phyloP scores from a whole-genome alignment of 2,888 invertebrate species.

The Sphaerophoria taeniata region DNA sequence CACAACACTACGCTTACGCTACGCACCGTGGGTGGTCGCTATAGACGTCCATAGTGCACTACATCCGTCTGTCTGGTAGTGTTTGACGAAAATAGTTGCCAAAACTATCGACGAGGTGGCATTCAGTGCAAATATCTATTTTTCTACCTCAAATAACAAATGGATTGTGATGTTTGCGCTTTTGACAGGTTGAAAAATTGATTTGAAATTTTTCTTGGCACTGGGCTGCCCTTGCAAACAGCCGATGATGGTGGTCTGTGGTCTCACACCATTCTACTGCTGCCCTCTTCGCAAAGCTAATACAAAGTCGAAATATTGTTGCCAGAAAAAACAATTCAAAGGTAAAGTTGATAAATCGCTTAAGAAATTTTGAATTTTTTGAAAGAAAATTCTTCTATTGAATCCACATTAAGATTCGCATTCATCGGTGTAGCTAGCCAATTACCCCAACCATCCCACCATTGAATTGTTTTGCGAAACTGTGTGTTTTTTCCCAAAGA shows the following conservation, averaged over 20 bases:
- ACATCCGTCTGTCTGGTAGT: constrained; percentile 52
- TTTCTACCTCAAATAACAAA: constrained; percentile 60
- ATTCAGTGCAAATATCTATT: constrained; percentile 39
- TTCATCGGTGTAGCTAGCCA: too few relatives aligned
- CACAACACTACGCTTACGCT: constrained; percentile 29
- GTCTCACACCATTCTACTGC: background rate
- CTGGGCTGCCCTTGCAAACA: constrained; percentile 16
- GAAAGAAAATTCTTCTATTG: too few relatives aligned
- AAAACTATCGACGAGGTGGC: constrained; percentile 60
- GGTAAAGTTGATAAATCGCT: too few relatives aligned
- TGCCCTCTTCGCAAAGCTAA: background rate
- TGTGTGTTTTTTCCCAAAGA: too few relatives aligned
- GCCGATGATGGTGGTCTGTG: background rate
- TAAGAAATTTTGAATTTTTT: too few relatives aligned
- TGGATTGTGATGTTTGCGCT: constrained; percentile 65
- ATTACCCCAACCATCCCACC: too few relatives aligned
- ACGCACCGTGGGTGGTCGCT: constrained; percentile 64
- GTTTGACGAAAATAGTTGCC: constrained; percentile 68
- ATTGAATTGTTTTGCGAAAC: too few relatives aligned
- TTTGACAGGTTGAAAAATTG: constrained; percentile 71
- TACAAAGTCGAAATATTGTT: too few relatives aligned
- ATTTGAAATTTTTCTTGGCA: constrained; percentile 66
- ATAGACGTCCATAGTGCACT: constrained; percentile 4
- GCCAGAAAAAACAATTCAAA: too few relatives aligned
- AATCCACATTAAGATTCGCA: too few relatives aligned